Conservation (phyloP, 2,113 vertebrate genomes). For the Phyllostomus hastatus region DNA sequence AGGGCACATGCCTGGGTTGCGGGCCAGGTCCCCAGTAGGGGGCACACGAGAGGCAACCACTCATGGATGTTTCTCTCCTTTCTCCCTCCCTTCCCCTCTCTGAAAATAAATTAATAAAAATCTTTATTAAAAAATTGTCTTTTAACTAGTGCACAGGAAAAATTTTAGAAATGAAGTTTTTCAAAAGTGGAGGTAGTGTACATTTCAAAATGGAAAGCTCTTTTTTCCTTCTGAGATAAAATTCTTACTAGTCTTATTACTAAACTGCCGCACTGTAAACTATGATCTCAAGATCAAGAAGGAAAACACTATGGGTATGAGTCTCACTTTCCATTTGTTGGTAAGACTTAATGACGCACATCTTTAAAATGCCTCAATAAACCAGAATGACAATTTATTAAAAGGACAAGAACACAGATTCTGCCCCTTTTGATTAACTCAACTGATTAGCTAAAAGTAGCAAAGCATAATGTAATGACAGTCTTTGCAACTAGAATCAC, state of each 20-base stretch:
- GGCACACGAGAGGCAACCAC: too few species aligned
- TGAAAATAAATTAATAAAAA: too few species aligned
- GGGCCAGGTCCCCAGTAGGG: too few species aligned
- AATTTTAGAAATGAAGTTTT: slow-evolving; percentile 36
- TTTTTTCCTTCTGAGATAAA: slow-evolving; percentile 27
- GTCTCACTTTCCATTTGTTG: slow-evolving; percentile 36
- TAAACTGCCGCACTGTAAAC: not conserved
- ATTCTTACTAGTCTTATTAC: slow-evolving; percentile 16
- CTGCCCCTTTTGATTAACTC: slow-evolving; percentile 35
- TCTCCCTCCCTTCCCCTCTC: too few species aligned
- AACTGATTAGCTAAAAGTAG: slow-evolving; percentile 28
- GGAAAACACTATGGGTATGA: not conserved
- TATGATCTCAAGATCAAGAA: slow-evolving; percentile 32
- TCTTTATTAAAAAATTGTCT: not conserved
- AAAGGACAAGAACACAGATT: slow-evolving; percentile 26
- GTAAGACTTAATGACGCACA: not conserved
- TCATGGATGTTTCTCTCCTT: too few species aligned
- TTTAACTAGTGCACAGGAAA: not conserved
- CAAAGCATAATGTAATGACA: not conserved
- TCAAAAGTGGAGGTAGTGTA: not conserved
- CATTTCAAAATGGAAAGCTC: slow-evolving; percentile 27
- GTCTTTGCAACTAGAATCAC: slow-evolving; percentile 2
- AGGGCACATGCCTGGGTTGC: too few species aligned
- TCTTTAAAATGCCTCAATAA: slow-evolving; percentile 40
- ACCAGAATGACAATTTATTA: slow-evolving; percentile 30